phyloP scores from a whole-genome alignment of 2,888 invertebrate species.

The Pterostichus madidus region DNA sequence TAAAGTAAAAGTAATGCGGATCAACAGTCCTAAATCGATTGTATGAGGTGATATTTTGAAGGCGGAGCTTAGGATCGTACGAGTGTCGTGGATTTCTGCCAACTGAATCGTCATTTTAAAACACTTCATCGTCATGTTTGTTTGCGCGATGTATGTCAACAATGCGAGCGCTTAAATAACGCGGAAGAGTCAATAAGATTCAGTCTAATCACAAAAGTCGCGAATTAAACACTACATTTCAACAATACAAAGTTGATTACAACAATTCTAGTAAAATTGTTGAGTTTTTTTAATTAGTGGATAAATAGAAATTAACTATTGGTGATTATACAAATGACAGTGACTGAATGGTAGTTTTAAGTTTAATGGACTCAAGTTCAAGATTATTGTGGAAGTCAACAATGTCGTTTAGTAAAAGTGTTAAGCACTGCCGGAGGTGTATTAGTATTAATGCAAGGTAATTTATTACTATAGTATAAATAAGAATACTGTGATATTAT shows the following conservation, averaged over 20 bases:
- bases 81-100: constrained; percentile 51
- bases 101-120: constrained; percentile 27
- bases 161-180: constrained; percentile 43
- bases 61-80: constrained; percentile 68
- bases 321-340: not conserved
- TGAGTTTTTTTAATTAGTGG: not conserved
- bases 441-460: constrained; percentile 73
- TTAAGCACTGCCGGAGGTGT: constrained; percentile 74
- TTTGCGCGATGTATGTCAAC: constrained; percentile 27
- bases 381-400: not conserved
- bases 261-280: not conserved
- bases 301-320: not conserved
- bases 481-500: too few relatives aligned
- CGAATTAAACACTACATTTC: not conserved
- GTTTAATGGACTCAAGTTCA: not conserved
- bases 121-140: constrained; percentile 26
- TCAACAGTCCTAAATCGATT: not conserved
- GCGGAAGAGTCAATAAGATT: not conserved
- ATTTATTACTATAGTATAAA: constrained; percentile 56
- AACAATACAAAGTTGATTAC: not conserved
- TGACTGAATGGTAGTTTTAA: not conserved
- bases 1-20: constrained; percentile 49
- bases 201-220: constrained; percentile 30
- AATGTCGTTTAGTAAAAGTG: constrained; percentile 75
- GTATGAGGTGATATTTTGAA: constrained; percentile 67